Base-by-base conservation (phyloP, 2,888 invertebrate species). In the Prosapia bicincta region DNA sequence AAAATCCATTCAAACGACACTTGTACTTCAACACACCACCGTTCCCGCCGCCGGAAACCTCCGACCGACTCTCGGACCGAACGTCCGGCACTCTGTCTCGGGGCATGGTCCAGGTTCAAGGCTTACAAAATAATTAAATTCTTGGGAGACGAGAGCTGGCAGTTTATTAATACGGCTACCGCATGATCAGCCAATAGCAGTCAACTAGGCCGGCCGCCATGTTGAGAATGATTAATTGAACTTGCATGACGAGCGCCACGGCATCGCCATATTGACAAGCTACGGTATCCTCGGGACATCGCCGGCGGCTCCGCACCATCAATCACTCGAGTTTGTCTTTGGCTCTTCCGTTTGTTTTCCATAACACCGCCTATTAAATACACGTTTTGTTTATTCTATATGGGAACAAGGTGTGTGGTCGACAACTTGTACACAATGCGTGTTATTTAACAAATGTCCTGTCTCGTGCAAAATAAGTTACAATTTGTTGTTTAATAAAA, bases 181-280 rank as follows among this genome's bases (percentile, higher is more conserved):
- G 69, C 69, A 69, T 69, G 69, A 69, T 69, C 28, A 30, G 30
- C 69, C 69, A 69, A 69, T 69, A 23, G 69, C 26, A 69, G 69
- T 26, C 28, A 69, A 69, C 69, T 69, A 30, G 43, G 43, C 43
- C 38, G 72, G 30, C 66, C 66, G 72, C 66, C 72, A 66, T 72
- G 66, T 66, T 72, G 72, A 23, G 30, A 32, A 26, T 72, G 72
- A 72, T 72, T 72, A 72, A 72, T 72, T 66, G 72, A 72, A 66
- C 66, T 28, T 20, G 72, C 72, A 72, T 72, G 72, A 72, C 72
- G 72, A 66, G 66, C 65, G 71, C 71, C 72, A 72, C 30, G 20
- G 54, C 54, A 38, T 15, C 38, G 38, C 38, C 54, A 54, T 54
- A 54, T 54, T 54, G 54, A 30, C 30, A 30, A 30, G 6, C 30